Base-by-base conservation (phyloP, 2,888 invertebrate species). In the Drosophila histrio region DNA sequence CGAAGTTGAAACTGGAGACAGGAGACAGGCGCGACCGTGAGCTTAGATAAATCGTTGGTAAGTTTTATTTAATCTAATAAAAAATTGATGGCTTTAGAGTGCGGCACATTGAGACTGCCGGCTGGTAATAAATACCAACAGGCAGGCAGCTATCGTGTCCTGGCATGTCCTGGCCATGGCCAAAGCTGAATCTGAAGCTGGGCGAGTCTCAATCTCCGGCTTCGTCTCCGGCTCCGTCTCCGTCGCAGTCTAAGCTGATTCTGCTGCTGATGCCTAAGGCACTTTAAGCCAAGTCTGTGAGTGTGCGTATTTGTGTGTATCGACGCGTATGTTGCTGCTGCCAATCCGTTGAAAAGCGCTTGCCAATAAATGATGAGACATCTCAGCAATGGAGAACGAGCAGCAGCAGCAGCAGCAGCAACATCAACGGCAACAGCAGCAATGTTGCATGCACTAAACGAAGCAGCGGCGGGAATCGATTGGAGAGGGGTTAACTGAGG, bases 51-150 rank as follows among this genome's bases (percentile, higher is more conserved):
- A 87, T 84, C 72, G 82, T 79, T 85, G 86, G 73, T 85, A 87
- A 89, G 87, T 85, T 89, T 89, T 85, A 87, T 85, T 85, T 89
- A 85, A 85, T 85, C 89, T 82, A 89, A 89, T 89, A 87, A 85
- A 87, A 89, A 85, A 84, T 84, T 85, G 76, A 84, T 89, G 83
- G 86, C 72, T 79, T 73, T 68, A 36, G 72, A 81, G 82, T 77
- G 79, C 67, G 80, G 67, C 74, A 58, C 74, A 73, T 69, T 62
- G 72, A 59, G 65, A 56, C 60, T 47, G 66, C 56, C 52, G 61
- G 38, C 73, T 76, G 83, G 76, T 76, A 80, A 82, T 82, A 81
- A 82, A 81, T 81, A 81, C 68, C 73, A 82, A 62, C 80, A 82
- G 67, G 52, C 68, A 52, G 7, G 22, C 24, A 43, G 43, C 15